phyloP scores from a whole-genome alignment of 2,113 vertebrate species.

The Thinocorus orbignyianus region DNA sequence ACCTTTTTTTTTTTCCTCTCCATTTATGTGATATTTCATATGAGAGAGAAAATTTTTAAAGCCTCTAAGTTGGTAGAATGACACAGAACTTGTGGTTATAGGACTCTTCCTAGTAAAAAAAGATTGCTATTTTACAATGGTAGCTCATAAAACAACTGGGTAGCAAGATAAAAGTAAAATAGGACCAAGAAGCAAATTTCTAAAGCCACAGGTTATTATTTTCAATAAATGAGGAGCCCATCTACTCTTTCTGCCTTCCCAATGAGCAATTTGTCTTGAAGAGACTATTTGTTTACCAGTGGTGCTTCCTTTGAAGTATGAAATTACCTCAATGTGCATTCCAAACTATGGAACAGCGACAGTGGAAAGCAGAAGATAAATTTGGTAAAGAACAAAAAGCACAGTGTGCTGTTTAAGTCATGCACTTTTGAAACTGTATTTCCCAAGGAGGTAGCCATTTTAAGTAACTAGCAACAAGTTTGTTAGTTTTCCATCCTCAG shows the following conservation, averaged over 20 bases:
- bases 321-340: background rate
- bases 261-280: background rate
- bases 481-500: background rate
- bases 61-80: background rate
- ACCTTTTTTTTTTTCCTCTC: fast-evolving
- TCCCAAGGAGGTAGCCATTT: background rate
- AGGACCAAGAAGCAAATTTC: background rate
- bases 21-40: background rate
- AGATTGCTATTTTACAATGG: background rate
- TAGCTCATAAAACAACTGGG: background rate
- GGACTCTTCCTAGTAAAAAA: background rate
- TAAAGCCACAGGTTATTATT: background rate
- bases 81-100: background rate
- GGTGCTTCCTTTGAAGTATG: background rate
- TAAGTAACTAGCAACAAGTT: background rate
- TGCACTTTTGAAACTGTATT: background rate
- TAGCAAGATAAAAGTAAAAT: background rate
- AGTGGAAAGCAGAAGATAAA: background rate
- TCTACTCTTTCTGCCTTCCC: background rate
- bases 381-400: background rate
- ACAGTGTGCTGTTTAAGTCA: background rate
- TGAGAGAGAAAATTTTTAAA: background rate
- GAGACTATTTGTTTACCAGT: fast-evolving
- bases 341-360: background rate
- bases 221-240: background rate